Base-by-base conservation (phyloP, 2,797 vertebrate species). In the Todus mexicanus region DNA sequence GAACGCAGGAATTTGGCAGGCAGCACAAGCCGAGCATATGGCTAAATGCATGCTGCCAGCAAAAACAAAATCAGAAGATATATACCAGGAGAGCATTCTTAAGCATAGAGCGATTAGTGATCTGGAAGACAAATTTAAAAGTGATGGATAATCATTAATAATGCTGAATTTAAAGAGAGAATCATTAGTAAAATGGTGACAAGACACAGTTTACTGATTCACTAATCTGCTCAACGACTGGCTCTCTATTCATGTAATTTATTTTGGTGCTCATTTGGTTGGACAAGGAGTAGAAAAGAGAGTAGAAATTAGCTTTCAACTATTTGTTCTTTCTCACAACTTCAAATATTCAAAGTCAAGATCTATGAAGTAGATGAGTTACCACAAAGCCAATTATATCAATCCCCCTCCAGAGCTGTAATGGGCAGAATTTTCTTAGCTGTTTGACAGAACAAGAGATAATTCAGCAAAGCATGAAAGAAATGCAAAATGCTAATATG, bases 1-100 rank as follows among this genome's bases (percentile, higher is more conserved):
- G 92, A 91, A 96, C 6, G 40, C 79, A 91, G 90, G 95, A 95
- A 95, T 93, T 95, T 96, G 96, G 96, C 96, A 97, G 94, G 84
- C 61, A 15, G 76, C 72, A 48, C 71, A 90, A 95, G 86, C 82
- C 33, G 89, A 96, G 82, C 95, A 97, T 97, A 97, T 96, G 95
- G 96, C 93, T 95, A 91, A 95, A 92, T 57, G 80, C 89, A 81
- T 54, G 92, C 82, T 96, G 95, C 96, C 96, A 97, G 95, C 94
- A 94, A 96, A 96, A 96, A 95, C 95, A 96, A 95, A 94, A 92
- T 75, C 75, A 76, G 92, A 90, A 92, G 90, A 95, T 92, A 80
- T 59, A 90, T 75, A 95, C 88, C 69, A 83, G 85, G 66, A 95
- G 85, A 94, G 84, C 1, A 1, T 85, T 84, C 63, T 86, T 69